Evolutionary conservation across 1,140 invertebrate species (phyloP).

Genomic region (Meloidogyne exigua): DNA sequence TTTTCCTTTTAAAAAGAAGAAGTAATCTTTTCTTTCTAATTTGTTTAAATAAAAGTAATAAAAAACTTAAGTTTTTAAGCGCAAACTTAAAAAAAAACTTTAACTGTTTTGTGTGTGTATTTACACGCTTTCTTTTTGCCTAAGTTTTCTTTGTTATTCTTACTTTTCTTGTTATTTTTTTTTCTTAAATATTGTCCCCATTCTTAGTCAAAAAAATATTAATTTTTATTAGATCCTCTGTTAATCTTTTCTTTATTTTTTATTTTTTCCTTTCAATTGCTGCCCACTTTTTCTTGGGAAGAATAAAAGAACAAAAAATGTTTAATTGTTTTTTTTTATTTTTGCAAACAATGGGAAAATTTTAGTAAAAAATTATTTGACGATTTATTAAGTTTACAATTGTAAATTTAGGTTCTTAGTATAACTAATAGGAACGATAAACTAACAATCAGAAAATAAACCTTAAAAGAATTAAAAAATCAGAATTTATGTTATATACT

Average conservation of each 20-base stretch:
- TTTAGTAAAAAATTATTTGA: no score
- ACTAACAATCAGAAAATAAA: no score
- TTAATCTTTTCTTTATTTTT: neutral
- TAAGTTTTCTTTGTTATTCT: neutral
- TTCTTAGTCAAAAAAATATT: neutral
- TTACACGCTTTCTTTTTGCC: constrained; percentile 1
- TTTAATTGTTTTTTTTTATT: no score
- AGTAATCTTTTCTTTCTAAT: neutral
- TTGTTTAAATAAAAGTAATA: no score
- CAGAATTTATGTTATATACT: no score
- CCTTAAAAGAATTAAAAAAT: no score
- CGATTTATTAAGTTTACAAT: no score
- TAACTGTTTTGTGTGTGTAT: neutral
- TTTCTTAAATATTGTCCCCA: neutral
- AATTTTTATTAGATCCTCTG: neutral
- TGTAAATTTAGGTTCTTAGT: no score
- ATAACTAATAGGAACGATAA: no score
- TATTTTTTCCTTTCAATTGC: neutral
- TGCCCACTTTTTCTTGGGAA: neutral
- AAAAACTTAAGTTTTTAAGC: neutral
- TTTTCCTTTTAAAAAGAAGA: neutral
- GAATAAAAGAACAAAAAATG: neutral
- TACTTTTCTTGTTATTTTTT: neutral
- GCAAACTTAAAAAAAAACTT: neutral
- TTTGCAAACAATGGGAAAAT: no score